phyloP scores from a whole-genome alignment of 2,888 invertebrate species.

The Orchesellides sinensis region DNA sequence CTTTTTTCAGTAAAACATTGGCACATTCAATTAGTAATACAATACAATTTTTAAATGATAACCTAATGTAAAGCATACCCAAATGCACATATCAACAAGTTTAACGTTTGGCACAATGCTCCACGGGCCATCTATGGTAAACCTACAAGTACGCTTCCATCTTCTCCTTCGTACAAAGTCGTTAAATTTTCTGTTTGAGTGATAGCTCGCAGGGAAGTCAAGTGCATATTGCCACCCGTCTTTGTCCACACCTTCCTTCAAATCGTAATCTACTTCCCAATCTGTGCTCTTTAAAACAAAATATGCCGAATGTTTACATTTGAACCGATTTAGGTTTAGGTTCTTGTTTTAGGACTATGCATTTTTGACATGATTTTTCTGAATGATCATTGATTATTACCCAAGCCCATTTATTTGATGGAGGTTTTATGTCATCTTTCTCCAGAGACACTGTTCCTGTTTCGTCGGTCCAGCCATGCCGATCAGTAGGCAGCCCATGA shows the following conservation, averaged over 20 bases:
- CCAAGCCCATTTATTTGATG: slow-evolving; percentile 95
- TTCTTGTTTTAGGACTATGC: neutral
- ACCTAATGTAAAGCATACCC: too few relatives aligned
- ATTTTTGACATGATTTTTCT: too few relatives aligned
- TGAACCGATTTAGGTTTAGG: neutral
- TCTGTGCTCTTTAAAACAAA: slow-evolving; percentile 83
- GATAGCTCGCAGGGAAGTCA: slow-evolving; percentile 92
- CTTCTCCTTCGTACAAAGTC: slow-evolving; percentile 91
- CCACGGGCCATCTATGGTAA: slow-evolving; percentile 93
- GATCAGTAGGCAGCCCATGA: slow-evolving; percentile 89
- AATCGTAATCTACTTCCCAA: slow-evolving; percentile 95
- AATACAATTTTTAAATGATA: too few relatives aligned
- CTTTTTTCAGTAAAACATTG: slow-evolving; percentile 21
- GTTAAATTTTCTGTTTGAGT: slow-evolving; percentile 89
- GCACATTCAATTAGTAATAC: too few relatives aligned
- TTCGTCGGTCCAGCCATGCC: slow-evolving; percentile 93
- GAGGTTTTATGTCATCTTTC: slow-evolving; percentile 89
- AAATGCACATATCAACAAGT: slow-evolving; percentile 87
- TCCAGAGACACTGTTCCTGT: slow-evolving; percentile 90
- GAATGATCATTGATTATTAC: slow-evolving; percentile 78
- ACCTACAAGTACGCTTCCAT: slow-evolving; percentile 90
- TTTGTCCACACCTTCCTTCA: slow-evolving; percentile 91
- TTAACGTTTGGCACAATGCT: slow-evolving; percentile 90
- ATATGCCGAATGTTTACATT: neutral
- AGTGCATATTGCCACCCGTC: slow-evolving; percentile 98